phyloP scores from a whole-genome alignment of 2,797 vertebrate species.

The Cirrhinus molitorella region DNA sequence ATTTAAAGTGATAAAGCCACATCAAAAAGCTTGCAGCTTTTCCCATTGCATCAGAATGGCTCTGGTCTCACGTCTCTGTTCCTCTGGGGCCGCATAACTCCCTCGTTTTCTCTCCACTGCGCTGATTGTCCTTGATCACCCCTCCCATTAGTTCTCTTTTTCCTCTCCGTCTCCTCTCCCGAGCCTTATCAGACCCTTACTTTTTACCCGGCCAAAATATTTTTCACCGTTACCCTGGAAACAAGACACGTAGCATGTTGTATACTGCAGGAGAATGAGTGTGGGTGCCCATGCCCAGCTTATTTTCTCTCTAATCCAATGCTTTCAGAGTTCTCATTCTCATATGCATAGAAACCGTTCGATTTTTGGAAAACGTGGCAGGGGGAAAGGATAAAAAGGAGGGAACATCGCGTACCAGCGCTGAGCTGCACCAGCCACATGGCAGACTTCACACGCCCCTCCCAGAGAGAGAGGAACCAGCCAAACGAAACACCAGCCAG shows the following conservation, averaged over 20 bases:
- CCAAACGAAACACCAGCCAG: background rate
- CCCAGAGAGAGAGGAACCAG: slow-evolving; percentile 21
- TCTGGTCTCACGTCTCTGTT: background rate
- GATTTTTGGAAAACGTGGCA: background rate
- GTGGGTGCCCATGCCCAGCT: slow-evolving; percentile 22
- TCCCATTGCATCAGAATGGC: slow-evolving; percentile 28
- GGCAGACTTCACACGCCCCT: slow-evolving; percentile 67
- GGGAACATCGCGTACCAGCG: slow-evolving; percentile 44
- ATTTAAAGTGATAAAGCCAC: background rate
- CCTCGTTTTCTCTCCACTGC: slow-evolving; percentile 4
- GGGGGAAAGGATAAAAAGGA: background rate
- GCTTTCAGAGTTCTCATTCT: slow-evolving; percentile 4
- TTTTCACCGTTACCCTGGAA: slow-evolving; percentile 76
- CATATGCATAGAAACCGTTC: background rate
- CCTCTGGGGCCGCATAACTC: background rate
- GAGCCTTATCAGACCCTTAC: slow-evolving; percentile 64
- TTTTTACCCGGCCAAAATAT: slow-evolving; percentile 70
- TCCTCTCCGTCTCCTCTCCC: slow-evolving; percentile 20
- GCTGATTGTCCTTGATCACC: slow-evolving; percentile 47
- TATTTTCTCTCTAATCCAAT: background rate
- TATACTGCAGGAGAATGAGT: slow-evolving; percentile 51
- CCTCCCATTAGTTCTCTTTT: slow-evolving; percentile 44
- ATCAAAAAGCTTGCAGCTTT: background rate
- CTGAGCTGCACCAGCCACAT: slow-evolving; percentile 66
- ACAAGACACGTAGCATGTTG: slow-evolving; percentile 69